Evolutionary conservation across 2,113 vertebrate species (phyloP).

Genomic region (Sceloporus tristichus): DNA sequence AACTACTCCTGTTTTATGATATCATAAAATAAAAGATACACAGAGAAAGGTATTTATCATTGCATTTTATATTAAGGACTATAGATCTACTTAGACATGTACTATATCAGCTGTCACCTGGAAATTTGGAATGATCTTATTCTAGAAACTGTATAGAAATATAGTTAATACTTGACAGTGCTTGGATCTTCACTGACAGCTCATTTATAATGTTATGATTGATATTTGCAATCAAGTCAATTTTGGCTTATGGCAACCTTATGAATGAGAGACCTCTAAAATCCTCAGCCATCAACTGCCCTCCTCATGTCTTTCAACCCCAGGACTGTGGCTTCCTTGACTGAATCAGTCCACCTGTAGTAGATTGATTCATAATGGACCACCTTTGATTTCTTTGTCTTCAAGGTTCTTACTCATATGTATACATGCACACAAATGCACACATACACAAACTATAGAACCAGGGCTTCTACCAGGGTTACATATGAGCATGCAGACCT

Average conservation of each 20-base stretch:
- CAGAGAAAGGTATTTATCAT: slow-evolving; percentile 44
- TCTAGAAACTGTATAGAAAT: slow-evolving; percentile 60
- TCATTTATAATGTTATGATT: slow-evolving; percentile 40
- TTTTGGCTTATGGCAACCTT: too few species aligned
- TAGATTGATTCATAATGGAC: too few species aligned
- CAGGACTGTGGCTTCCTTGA: too few species aligned
- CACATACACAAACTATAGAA: slow-evolving; percentile 53
- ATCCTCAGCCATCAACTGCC: too few species aligned
- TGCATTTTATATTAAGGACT: slow-evolving; percentile 54
- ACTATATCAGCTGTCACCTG: slow-evolving; percentile 47
- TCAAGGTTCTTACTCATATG: slow-evolving; percentile 50
- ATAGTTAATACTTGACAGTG: slow-evolving; percentile 49
- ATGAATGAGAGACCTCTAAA: too few species aligned
- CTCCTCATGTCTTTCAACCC: too few species aligned
- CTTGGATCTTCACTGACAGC: slow-evolving; percentile 51
- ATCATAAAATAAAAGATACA: slow-evolving; percentile 42
- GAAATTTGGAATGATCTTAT: slow-evolving; percentile 64
- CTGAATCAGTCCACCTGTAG: too few species aligned
- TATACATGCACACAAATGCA: not conserved
- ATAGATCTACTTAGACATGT: slow-evolving; percentile 66
- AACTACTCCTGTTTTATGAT: slow-evolving; percentile 38
- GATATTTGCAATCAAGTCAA: too few species aligned
- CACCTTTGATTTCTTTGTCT: too few species aligned
- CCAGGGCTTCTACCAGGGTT: slow-evolving; percentile 58
- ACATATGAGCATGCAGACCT: slow-evolving; percentile 67